Conservation (phyloP, 2,888 invertebrate species). For the Mystacides longicornis region DNA sequence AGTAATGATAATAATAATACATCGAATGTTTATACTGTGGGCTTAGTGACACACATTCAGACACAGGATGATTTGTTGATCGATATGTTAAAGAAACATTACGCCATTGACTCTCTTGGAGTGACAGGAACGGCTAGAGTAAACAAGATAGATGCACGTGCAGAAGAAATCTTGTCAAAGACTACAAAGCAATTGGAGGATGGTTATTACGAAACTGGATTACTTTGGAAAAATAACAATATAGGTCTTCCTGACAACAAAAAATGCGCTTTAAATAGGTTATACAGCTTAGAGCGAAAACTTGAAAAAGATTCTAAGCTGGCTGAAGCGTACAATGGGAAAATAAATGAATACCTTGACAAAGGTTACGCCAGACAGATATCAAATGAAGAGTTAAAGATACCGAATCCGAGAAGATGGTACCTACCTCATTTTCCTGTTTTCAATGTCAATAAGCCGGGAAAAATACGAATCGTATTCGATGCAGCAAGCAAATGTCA, state of each 20-base stretch:
- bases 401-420: conserved; percentile 8
- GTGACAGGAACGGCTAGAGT: background rate
- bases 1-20: background rate
- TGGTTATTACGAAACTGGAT: background rate
- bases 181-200: background rate
- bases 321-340: conserved; percentile 1
- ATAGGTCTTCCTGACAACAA: background rate
- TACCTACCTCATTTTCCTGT: conserved; percentile 25
- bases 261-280: background rate
- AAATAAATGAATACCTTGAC: background rate
- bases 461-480: conserved; percentile 29
- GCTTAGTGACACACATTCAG: background rate
- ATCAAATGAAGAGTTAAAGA: background rate
- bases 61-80: too few species aligned
- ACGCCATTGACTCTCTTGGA: background rate
- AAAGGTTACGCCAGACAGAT: conserved; percentile 5
- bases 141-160: background rate
- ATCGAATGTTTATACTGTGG: too few species aligned
- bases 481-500: conserved; percentile 29
- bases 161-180: background rate
- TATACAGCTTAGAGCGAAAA: background rate
- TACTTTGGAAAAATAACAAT: background rate
- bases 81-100: too few species aligned
- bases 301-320: too few species aligned
- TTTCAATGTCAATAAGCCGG: conserved; percentile 27